phyloP scores from a whole-genome alignment of 1,140 invertebrate species.

The Lucilia cuprina region DNA sequence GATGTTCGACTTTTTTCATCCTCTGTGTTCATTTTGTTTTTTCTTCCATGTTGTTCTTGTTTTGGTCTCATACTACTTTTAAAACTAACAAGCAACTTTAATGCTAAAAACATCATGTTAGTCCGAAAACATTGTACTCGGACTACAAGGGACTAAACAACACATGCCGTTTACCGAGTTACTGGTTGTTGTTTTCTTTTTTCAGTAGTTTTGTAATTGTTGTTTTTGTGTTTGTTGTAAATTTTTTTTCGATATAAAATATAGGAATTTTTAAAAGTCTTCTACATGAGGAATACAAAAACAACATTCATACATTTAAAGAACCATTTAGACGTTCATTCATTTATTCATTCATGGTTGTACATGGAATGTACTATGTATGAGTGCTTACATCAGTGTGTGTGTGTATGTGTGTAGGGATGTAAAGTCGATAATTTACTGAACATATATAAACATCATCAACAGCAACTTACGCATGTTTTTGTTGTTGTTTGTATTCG shows the following conservation, averaged over 20 bases:
- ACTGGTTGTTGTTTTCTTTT: background rate
- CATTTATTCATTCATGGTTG: background rate
- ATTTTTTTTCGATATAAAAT: background rate
- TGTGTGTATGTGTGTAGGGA: background rate
- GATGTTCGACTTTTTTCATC: background rate
- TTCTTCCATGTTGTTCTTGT: no score
- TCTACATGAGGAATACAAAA: background rate
- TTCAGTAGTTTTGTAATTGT: background rate
- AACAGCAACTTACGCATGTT: conserved; percentile 32
- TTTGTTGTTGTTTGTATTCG: no score
- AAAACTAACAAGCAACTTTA: background rate
- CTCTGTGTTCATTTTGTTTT: background rate
- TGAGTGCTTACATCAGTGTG: background rate
- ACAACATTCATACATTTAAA: background rate
- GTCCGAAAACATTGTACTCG: conserved; percentile 2
- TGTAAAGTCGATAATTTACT: conserved; percentile 37
- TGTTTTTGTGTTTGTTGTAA: background rate
- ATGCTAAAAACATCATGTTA: background rate
- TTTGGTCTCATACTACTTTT: background rate
- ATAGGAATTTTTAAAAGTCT: background rate
- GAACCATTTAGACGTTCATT: background rate
- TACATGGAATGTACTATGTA: background rate
- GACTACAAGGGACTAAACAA: background rate
- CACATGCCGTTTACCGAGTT: no score
- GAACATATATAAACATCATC: conserved; percentile 27